phyloP scores from a whole-genome alignment of 2,888 invertebrate genomes.

The Trichogramma evanescens region DNA sequence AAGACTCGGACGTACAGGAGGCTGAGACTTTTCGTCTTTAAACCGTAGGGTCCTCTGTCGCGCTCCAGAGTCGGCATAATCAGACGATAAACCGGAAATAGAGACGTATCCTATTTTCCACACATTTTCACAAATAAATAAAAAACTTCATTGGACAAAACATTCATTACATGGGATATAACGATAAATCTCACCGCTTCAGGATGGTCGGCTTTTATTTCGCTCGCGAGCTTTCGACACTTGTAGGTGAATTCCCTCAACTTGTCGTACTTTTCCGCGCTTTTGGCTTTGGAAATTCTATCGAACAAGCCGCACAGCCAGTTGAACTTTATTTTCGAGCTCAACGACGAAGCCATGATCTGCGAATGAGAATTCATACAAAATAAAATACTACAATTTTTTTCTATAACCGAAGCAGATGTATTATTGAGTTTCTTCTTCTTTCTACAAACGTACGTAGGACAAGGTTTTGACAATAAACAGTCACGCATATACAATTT shows the following conservation, averaged over 20 bases:
- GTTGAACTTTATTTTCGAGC: constrained; percentile 48
- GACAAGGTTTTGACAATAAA: too few relatives aligned
- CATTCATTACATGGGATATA: background rate
- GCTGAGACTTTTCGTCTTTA: constrained; percentile 72
- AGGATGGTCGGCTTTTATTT: constrained; percentile 36
- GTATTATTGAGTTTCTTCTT: too few relatives aligned
- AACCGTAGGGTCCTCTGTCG: constrained; percentile 72
- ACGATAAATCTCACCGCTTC: constrained; percentile 33
- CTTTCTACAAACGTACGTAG: too few relatives aligned
- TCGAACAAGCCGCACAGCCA: constrained; percentile 59
- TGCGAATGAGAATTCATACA: background rate
- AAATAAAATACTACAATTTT: constrained; percentile 9
- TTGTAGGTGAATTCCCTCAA: constrained; percentile 50
- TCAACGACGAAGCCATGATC: constrained; percentile 27
- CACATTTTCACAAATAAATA: constrained; percentile 14
- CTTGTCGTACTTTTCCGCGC: constrained; percentile 48
- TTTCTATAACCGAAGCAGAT: background rate
- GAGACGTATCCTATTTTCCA: constrained; percentile 50
- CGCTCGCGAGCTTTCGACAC: constrained; percentile 46
- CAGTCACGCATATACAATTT: background rate
- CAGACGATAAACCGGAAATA: constrained; percentile 71
- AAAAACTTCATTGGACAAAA: constrained; percentile 6
- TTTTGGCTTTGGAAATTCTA: constrained; percentile 49
- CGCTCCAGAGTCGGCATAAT: constrained; percentile 73
- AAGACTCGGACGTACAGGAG: constrained; percentile 68